These are phyloP conservation scores for Drosophila nannoptera DNA, from an alignment of 1,140 invertebrate genomes.

Conservation along the genomic window DNA sequence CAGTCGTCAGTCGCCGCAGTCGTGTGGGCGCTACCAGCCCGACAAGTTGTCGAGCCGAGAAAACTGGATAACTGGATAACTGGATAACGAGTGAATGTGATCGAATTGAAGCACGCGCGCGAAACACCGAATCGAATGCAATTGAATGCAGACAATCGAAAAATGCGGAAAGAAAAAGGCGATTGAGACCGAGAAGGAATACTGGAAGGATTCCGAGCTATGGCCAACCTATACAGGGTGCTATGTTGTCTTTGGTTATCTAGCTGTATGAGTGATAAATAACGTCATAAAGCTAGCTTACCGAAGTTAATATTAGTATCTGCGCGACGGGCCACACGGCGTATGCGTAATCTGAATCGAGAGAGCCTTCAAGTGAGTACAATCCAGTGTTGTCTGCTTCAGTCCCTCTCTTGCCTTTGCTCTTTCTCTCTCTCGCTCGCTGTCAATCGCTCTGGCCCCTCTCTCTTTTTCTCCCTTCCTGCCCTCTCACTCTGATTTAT, in stretches of 20 bases:
- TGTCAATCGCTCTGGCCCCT: no score
- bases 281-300: conserved; percentile 80
- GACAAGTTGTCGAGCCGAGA: conserved; percentile 34
- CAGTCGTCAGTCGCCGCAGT: conserved; percentile 28
- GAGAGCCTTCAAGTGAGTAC: background rate
- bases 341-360: conserved; percentile 26
- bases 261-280: conserved; percentile 80
- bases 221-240: conserved; percentile 52
- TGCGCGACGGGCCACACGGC: conserved; percentile 47
- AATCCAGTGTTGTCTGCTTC: background rate
- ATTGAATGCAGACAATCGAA: conserved; percentile 1
- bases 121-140: conserved; percentile 21
- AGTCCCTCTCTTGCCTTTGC: background rate
- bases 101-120: conserved; percentile 29
- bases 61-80: conserved; percentile 32
- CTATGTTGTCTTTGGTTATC: conserved; percentile 80
- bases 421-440: background rate
- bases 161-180: conserved; percentile 1
- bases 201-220: background rate
- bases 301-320: conserved; percentile 79
- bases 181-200: background rate
- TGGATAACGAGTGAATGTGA: conserved; percentile 50
- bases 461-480: no score
- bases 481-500: conserved; percentile 15
- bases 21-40: conserved; percentile 44